Evolutionary conservation across 2,113 vertebrate genomes (phyloP).

Genomic region (Platichthys flesus): DNA sequence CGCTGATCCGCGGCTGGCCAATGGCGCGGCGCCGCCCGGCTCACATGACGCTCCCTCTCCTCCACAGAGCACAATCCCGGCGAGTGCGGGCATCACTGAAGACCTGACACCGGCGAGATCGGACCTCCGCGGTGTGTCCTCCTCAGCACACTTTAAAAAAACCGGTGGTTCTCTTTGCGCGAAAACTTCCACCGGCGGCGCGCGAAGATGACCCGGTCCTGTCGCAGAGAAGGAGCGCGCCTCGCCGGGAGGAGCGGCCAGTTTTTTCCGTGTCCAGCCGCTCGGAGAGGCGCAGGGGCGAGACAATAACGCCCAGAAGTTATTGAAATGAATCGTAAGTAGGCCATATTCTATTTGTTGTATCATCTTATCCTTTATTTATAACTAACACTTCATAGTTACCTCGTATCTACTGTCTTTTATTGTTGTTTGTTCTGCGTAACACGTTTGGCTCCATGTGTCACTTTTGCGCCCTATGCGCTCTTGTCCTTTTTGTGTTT

Average conservation of each 20-base stretch:
- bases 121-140: conserved; percentile 76
- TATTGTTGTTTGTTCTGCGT: conserved; percentile 5
- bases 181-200: not conserved
- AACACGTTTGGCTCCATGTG: not conserved
- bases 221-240: conserved; percentile 1
- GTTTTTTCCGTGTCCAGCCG: conserved; percentile 53
- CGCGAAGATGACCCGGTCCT: conserved; percentile 10
- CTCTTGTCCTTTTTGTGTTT: not conserved
- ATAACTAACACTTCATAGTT: not conserved
- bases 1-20: conserved; percentile 83
- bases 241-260: conserved; percentile 32
- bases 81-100: conserved; percentile 85
- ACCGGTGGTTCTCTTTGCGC: too few relatives aligned
- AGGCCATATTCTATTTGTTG: conserved; percentile 12
- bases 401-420: not conserved
- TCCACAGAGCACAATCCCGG: conserved; percentile 82
- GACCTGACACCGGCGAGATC: conserved; percentile 81
- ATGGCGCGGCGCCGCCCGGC: conserved; percentile 79
- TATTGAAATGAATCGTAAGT: conserved; percentile 76
- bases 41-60: conserved; percentile 90
- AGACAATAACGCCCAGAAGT: conserved; percentile 77
- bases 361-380: not conserved
- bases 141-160: conserved; percentile 36
- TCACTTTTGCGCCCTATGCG: conserved; percentile 34
- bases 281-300: conserved; percentile 15